Base-by-base conservation (phyloP, 2,888 invertebrate species). In the Acanthosepion lycidas region DNA sequence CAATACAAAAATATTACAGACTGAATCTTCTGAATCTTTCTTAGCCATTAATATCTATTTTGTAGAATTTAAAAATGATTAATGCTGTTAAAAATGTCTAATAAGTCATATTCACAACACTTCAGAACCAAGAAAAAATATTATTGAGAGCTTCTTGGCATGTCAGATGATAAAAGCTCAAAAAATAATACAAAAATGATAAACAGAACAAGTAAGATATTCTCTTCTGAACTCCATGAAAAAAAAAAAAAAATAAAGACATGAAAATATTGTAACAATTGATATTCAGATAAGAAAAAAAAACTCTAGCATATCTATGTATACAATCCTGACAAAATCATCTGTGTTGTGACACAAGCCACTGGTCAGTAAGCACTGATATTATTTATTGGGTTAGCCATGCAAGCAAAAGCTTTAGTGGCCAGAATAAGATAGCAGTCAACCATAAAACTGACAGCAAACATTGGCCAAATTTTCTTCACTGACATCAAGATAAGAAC, bases 381-480 rank as follows among this genome's bases (percentile, higher is more conserved):
- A 48, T 94, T 59, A 33, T 78, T 48, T 94, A 94, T 64, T 78
- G 94, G n/a, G 78, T 33, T 78, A 78, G 78, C 78, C 78, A 78
- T 78, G 78, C 78, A 78, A 78, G 78, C n/a, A 78, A 78, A 78
- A 33, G n/a, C 33, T 78, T 78, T 78, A 78, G 33, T 33, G n/a
- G n/a, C 33, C 78, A 78, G n/a, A 78, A 78, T n/a, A 78, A 78
- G n/a, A 33, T n/a, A 23, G 12, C 33, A 33, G 78, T n/a, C 78
- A 78, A 78, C n/a, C 4, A n/a, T 78, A n/a, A 78, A n/a, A 78
- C n/a, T 78, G 78, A 78, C 78, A 23, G n/a, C 78, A n/a, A 78
- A 78, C 33, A 78, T 18, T 78, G 12, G n/a, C 15, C 4, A n/a
- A 78, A 78, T 59, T n/a, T n/a, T 78, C 33, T 78, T 78, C 78